Evolutionary conservation across 2,797 vertebrate genomes (phyloP), one percentile per base, ranked within the genome.

Genomic region (Myotis planiceps): DNA sequence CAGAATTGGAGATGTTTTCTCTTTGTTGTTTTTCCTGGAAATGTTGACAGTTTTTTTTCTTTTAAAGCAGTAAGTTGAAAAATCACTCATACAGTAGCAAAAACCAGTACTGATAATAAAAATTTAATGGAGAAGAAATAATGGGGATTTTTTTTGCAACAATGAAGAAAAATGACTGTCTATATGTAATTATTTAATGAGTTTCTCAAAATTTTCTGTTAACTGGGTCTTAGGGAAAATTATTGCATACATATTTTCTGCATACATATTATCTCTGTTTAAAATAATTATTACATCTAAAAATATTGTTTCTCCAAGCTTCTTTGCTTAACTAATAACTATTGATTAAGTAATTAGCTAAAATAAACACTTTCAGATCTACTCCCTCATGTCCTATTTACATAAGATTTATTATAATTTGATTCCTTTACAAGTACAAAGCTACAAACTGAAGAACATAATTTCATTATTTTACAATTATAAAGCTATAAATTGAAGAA

Each of bases 271-370:
- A 78, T 92, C 21, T 92, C 60, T 87, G 25, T 65, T 94, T 13
- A 58, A 81, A 88, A 69, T 90, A 49, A 87, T 95, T 88, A 94
- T 94, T 85, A 66, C 7, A 85, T 79, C 18, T 85, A n/a, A 85
- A 68, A 88, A 90, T 27, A 93, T 89, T 86, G 72, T 79, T 94
- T 91, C 25, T 89, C 58, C 83, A 96, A 80, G 6, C 9, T 60
- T 86, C 32, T 75, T 91, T 65, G 27, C 83, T 76, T 91, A 53
- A 29, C 5, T 68, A 49, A 34, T 81, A 88, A 76, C 4, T 84
- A 83, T 55, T 92, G 85, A 82, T 49, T 66, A 95, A 85, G 15
- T 79, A 92, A 79, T 96, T 92, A 96, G 42, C 51, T 92, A 65
- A 93, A 69, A 74, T 76, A 81, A 71, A 85, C 27, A 65, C 37